Base-by-base conservation (phyloP, 2,888 invertebrate genomes). In the Oxyteleia sp. region DNA sequence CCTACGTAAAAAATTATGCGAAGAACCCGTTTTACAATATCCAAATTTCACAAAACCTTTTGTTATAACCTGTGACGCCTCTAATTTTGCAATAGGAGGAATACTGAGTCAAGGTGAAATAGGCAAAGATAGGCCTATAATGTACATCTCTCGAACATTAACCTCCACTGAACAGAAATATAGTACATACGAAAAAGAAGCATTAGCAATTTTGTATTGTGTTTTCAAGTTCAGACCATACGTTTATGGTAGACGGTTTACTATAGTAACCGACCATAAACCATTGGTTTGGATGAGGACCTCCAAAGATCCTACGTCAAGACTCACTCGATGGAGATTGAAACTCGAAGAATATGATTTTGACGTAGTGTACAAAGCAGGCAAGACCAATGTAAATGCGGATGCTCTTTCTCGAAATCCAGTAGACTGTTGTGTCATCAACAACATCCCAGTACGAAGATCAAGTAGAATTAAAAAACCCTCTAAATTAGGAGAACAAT, bases 31-130 rank as follows among this genome's bases (percentile, higher is more conserved):
- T 2, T 13, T 57, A 8, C 53, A 81, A 49, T 88, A 87, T 26
- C 51, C 87, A 4, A 85, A 83, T 2, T 47, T 87, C 7, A 13
- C 1, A 7, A 41, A 41, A 41, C 41, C 41, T 13, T 41, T 41
- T 8, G 1, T 41, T 2, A 13, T 41, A 7, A 41, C 41, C 2
- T 16, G 16, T 7, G 45, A 45, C 16, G 45, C 38, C 0, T 38
- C 38, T 2, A n/a, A n/a, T 1, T 38, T n/a, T 13, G 38, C 38
- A 2, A 38, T 38, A 1, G 38, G 38, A 38, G 38, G 38, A n/a
- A 38, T 38, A 3, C n/a, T 38, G 3, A 38, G 38, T 8, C 38
- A 45, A 45, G 45, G 45, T 2, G 8, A 45, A 45, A 45, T 45
- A 18, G 45, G 45, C 4, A 45, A 45, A 13, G 38, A 38, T n/a